Base-by-base conservation (phyloP, 2,797 vertebrate species). In the Epinephelus coioides region DNA sequence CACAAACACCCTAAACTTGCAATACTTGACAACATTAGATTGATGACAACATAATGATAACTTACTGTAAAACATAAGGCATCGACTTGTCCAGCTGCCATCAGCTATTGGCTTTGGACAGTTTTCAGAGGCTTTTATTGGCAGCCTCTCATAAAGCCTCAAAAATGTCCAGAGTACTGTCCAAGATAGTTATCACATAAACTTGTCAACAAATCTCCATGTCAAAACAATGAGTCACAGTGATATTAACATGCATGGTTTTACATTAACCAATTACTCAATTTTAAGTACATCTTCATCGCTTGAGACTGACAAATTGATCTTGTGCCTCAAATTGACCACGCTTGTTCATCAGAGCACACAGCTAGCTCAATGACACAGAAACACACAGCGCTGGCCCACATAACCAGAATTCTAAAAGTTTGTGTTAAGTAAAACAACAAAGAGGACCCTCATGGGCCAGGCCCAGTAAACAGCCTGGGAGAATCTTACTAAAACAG, bases 161-260 rank as follows among this genome's bases (percentile, higher is more conserved):
- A 67, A 87, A 30, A 91, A 91, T 82, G 59, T 77, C 60, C 76
- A 75, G 43, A 69, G 79, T 44, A 59, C 72, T 53, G 60, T 67
- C 66, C 84, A 79, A 89, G 71, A 61, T 69, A 59, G 68, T 74
- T 65, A 79, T 87, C 86, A 65, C 78, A 86, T 87, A 79, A 90
- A 86, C 65, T 56, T 87, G 78, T 92, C 91, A 88, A 80, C 85
- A 79, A 69, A 73, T 66, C 73, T 67, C 63, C 38, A 51, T 72
- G 50, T 82, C 82, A 71, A 82, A 83, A 86, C 78, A 83, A 44
- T 76, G 76, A 84, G 67, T 84, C 73, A 82, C 27, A 43, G n/a
- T 40, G 12, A 84, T 77, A 87, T 81, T 19, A 81, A 65, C 66
- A 72, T 40, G 55, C 50, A 27, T 23, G 67, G 51, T 71, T 88